phyloP scores from a whole-genome alignment of 2,797 vertebrate species.

The Rhinogobio ventralis region DNA sequence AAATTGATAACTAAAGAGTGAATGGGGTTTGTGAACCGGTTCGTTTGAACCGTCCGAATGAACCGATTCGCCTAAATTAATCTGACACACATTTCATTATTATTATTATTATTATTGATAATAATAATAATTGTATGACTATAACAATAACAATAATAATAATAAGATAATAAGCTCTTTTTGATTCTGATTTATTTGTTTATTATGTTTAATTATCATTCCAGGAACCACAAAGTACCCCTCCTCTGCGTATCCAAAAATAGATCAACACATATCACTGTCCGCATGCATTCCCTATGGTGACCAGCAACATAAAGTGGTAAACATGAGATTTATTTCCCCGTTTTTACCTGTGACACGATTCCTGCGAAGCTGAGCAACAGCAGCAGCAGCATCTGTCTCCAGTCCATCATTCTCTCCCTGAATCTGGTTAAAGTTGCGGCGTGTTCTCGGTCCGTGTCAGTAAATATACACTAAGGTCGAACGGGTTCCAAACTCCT shows the following conservation, averaged over 20 bases:
- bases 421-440: conserved; percentile 11
- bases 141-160: background rate
- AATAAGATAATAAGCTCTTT: background rate
- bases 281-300: conserved; percentile 21
- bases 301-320: conserved; percentile 34
- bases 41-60: background rate
- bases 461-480: conserved; percentile 64
- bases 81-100: background rate
- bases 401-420: conserved; percentile 41
- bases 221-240: conserved; percentile 34
- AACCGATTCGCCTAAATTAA: background rate
- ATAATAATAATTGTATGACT: background rate
- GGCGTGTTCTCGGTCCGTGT: background rate
- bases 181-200: background rate
- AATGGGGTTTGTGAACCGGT: background rate
- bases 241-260: conserved; percentile 51
- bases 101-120: background rate
- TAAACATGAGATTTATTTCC: conserved; percentile 18
- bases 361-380: conserved; percentile 63
- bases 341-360: conserved; percentile 69
- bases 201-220: conserved; percentile 3
- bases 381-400: conserved; percentile 60
- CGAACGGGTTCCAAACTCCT: conserved; percentile 63
- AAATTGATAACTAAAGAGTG: background rate
- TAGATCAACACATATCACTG: conserved; percentile 50